These are phyloP conservation scores for Otus sunia DNA, from an alignment of 2,113 vertebrate species.

Conservation along the genomic window DNA sequence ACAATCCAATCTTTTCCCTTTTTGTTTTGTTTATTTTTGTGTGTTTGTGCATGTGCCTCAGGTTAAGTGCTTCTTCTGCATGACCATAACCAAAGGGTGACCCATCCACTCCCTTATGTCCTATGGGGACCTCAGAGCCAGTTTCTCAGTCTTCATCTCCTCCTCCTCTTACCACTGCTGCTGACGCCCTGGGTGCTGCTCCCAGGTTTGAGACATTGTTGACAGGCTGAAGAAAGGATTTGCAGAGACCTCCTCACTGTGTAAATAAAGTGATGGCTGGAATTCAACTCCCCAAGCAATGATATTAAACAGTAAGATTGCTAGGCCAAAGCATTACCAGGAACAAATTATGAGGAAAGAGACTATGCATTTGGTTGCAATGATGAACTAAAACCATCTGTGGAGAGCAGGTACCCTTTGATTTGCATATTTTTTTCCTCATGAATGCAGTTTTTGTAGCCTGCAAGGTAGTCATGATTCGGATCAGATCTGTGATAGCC, in stretches of 20 bases:
- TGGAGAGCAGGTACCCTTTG: slow-evolving; percentile 35
- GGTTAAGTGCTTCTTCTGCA: slow-evolving; percentile 75
- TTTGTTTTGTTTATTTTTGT: slow-evolving; percentile 70
- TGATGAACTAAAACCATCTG: slow-evolving; percentile 58
- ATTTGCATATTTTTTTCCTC: slow-evolving; percentile 21
- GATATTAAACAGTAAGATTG: not conserved
- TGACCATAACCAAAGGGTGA: slow-evolving; percentile 74
- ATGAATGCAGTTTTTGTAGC: slow-evolving; percentile 3
- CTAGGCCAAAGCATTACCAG: slow-evolving; percentile 55
- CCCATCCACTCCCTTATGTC: slow-evolving; percentile 60
- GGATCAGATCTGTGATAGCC: not conserved
- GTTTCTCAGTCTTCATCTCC: slow-evolving; percentile 63
- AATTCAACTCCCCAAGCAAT: slow-evolving; percentile 39
- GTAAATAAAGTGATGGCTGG: slow-evolving; percentile 61
- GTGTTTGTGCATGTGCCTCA: slow-evolving; percentile 75
- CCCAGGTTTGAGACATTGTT: slow-evolving; percentile 64
- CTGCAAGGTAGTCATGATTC: not conserved
- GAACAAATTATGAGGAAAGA: slow-evolving; percentile 63
- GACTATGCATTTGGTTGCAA: slow-evolving; percentile 63
- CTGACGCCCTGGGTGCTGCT: slow-evolving; percentile 47
- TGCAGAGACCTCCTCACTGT: slow-evolving; percentile 60
- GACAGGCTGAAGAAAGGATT: slow-evolving; percentile 60
- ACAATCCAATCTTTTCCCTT: slow-evolving; percentile 60
- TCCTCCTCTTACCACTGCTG: slow-evolving; percentile 59
- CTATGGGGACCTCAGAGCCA: slow-evolving; percentile 75